phyloP scores from a whole-genome alignment of 2,888 invertebrate genomes.

The Nemurella pictetii region DNA sequence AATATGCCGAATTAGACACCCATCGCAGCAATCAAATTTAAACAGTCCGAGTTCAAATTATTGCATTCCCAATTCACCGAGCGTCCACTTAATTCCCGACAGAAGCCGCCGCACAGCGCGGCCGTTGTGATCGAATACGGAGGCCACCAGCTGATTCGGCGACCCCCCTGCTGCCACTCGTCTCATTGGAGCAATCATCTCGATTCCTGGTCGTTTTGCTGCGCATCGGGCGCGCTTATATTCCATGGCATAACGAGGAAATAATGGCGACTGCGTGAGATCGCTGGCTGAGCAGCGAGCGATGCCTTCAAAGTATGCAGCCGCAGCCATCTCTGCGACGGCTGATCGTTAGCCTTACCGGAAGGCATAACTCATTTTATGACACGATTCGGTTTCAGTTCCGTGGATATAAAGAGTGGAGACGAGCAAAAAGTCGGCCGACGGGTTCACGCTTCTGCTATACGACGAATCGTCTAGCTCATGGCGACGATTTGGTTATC shows the following conservation, averaged over 20 bases:
- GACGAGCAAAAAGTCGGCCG: slow-evolving; percentile 18
- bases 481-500: too few species aligned
- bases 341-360: slow-evolving; percentile 24
- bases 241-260: background rate
- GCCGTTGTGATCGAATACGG: background rate
- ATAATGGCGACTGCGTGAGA: background rate
- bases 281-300: too few species aligned
- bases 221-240: too few species aligned
- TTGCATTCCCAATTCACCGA: background rate
- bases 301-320: background rate
- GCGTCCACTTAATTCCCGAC: too few species aligned
- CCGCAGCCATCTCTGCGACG: too few species aligned
- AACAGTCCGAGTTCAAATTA: background rate
- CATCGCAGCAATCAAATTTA: background rate
- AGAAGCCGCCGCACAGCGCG: background rate
- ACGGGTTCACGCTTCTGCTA: too few species aligned
- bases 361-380: slow-evolving; percentile 40
- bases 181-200: background rate
- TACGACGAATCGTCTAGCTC: too few species aligned
- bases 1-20: background rate
- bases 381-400: slow-evolving; percentile 30
- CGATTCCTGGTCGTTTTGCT: too few species aligned
- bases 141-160: background rate
- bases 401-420: background rate
- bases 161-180: background rate